A percentile compares a stretch with the other conserved stretches of the same genome.
Evolutionary conservation across 2,113 vertebrate genomes (phyloP).

Genomic region (Proteles cristata): DNA sequence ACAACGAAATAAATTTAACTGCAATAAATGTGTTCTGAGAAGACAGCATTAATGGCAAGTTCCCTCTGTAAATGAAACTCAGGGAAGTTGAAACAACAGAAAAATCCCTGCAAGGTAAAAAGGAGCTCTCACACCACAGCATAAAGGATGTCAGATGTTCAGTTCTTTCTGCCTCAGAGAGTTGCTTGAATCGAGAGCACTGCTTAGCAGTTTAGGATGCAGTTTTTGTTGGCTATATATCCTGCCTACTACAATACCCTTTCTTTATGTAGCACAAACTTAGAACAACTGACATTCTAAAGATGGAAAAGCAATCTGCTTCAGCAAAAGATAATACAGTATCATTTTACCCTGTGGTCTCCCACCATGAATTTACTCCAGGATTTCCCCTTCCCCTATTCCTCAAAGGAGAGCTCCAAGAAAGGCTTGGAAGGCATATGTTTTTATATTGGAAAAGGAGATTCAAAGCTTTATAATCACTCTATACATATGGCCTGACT

Average conservation of each 20-base stretch:
- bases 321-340: constrained; percentile 37
- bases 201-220: background rate
- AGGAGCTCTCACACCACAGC: background rate
- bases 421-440: background rate
- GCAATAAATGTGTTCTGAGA: constrained; percentile 49
- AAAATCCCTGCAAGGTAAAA: background rate
- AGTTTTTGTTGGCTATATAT: background rate
- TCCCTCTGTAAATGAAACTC: constrained; percentile 39
- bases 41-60: background rate
- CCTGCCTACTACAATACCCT: background rate
- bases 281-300: constrained; percentile 57
- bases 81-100: background rate
- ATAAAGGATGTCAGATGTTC: background rate
- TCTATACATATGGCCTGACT: background rate
- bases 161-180: background rate
- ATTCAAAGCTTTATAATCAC: constrained; percentile 26
- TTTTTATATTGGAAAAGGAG: background rate
- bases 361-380: constrained; percentile 48
- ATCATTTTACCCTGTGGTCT: constrained; percentile 27
- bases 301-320: constrained; percentile 36
- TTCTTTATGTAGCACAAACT: constrained; percentile 37
- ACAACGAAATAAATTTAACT: constrained; percentile 71
- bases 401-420: background rate
- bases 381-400: background rate
- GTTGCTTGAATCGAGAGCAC: background rate